A percentile compares a stretch with the other conserved stretches of the same genome.
Conservation (phyloP, 2,113 vertebrate species). For the Pomatostomus ruficeps region DNA sequence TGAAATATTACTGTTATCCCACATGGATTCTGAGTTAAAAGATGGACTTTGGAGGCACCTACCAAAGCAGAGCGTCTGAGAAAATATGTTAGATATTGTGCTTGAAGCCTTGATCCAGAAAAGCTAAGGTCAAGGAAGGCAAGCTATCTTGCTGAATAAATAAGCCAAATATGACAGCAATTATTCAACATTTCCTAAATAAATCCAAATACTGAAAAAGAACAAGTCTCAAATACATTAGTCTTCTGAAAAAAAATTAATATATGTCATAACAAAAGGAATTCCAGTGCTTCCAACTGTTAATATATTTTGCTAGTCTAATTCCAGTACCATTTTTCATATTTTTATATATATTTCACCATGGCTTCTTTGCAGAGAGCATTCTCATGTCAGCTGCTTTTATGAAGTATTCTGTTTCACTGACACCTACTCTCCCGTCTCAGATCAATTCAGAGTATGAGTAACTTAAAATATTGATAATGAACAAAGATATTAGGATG, state of each 20-base stretch:
- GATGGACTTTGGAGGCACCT: background rate
- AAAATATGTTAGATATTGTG: background rate
- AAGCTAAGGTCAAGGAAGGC: background rate
- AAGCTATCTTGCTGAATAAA: background rate
- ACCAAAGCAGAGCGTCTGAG: background rate
- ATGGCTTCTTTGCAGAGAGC: background rate
- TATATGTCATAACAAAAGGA: background rate
- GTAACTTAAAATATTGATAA: background rate
- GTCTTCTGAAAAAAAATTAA: background rate
- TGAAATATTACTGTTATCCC: background rate
- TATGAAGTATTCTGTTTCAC: background rate
- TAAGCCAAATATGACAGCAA: background rate
- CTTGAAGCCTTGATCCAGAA: background rate
- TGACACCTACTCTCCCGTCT: background rate
- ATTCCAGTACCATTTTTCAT: background rate
- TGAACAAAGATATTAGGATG: background rate
- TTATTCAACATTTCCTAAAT: background rate
- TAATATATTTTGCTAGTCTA: background rate
- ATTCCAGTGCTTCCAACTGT: background rate
- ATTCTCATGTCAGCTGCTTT: background rate
- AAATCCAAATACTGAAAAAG: background rate
- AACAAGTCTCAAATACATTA: background rate
- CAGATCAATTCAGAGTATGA: background rate
- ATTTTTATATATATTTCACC: background rate
- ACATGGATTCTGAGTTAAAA: background rate